Percentiles rank a stretch among this genome's conserved stretches.
These are phyloP conservation scores for Forbesichthys agassizii DNA, from an alignment of 2,113 vertebrate genomes.

Conservation along the genomic window DNA sequence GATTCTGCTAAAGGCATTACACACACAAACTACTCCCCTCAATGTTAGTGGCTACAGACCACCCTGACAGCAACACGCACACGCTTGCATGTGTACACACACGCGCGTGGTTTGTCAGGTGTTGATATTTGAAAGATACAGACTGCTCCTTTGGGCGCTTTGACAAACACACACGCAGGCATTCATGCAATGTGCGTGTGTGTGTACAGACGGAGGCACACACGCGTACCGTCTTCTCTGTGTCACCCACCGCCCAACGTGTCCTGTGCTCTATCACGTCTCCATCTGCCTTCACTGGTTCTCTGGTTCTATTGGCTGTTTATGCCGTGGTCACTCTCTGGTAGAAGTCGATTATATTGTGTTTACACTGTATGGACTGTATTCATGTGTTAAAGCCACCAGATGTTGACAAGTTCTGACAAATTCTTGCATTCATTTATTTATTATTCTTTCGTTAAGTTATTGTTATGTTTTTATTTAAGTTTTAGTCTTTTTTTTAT, in stretches of 20 bases:
- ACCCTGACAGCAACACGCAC: conserved; percentile 61
- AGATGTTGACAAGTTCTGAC: too few relatives aligned
- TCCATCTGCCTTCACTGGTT: not conserved
- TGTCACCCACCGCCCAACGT: not conserved
- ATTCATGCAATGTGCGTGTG: not conserved
- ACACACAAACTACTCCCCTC: conserved; percentile 52
- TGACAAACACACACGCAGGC: conserved; percentile 20
- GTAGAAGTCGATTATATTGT: too few relatives aligned
- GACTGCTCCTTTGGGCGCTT: conserved; percentile 30
- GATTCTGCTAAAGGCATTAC: conserved; percentile 71
- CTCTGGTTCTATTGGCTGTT: too few relatives aligned
- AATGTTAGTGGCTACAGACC: conserved; percentile 65
- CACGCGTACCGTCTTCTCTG: not conserved
- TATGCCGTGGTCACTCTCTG: too few relatives aligned
- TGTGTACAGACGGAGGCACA: not conserved
- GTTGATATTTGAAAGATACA: conserved; percentile 50
- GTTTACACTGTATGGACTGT: too few relatives aligned
- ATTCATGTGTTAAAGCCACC: too few relatives aligned
- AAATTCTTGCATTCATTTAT: too few relatives aligned
- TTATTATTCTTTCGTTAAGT: too few relatives aligned
- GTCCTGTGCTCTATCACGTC: not conserved
- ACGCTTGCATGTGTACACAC: conserved; percentile 4
- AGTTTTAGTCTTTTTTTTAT: too few relatives aligned
- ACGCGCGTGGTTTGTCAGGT: conserved; percentile 46
- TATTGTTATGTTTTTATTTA: too few relatives aligned